phyloP scores from a whole-genome alignment of 1,140 invertebrate genomes.

The Scaptomyza pallida region DNA sequence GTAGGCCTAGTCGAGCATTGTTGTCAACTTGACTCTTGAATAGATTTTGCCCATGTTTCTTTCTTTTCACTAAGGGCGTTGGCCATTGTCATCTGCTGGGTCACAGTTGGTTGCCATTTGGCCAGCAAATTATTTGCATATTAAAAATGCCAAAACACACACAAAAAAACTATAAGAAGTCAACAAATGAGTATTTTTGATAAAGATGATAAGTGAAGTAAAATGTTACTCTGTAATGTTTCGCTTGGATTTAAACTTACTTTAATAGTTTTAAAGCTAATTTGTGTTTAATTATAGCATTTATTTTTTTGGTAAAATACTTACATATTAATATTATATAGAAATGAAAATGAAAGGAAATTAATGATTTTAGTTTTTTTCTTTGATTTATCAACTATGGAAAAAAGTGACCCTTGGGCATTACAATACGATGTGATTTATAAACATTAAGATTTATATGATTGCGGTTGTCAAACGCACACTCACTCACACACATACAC shows the following conservation, averaged over 20 bases:
- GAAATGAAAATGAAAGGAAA: no score
- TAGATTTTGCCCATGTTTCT: slow-evolving; percentile 46
- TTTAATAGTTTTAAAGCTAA: no score
- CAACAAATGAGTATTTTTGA: background rate
- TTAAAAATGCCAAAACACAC: slow-evolving; percentile 54
- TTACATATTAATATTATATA: no score
- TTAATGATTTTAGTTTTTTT: background rate
- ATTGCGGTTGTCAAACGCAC: slow-evolving; percentile 58
- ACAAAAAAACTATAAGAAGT: background rate
- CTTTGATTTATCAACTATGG: background rate
- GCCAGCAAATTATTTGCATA: slow-evolving; percentile 81
- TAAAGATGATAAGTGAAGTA: background rate
- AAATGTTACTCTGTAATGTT: background rate
- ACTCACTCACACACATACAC: slow-evolving; percentile 19
- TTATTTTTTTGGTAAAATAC: background rate
- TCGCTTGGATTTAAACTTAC: no score
- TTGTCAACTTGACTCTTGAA: slow-evolving; percentile 82
- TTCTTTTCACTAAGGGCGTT: slow-evolving; percentile 50
- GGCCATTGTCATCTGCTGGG: slow-evolving; percentile 73
- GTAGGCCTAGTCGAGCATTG: slow-evolving; percentile 62
- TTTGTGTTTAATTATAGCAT: no score
- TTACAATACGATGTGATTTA: slow-evolving; percentile 59
- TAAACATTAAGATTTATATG: slow-evolving; percentile 79
- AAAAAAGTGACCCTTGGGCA: slow-evolving; percentile 48
- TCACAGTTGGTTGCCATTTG: slow-evolving; percentile 81